Evolutionary conservation across 2,888 invertebrate genomes (phyloP).

Genomic region (Ophonus ardosiacus): DNA sequence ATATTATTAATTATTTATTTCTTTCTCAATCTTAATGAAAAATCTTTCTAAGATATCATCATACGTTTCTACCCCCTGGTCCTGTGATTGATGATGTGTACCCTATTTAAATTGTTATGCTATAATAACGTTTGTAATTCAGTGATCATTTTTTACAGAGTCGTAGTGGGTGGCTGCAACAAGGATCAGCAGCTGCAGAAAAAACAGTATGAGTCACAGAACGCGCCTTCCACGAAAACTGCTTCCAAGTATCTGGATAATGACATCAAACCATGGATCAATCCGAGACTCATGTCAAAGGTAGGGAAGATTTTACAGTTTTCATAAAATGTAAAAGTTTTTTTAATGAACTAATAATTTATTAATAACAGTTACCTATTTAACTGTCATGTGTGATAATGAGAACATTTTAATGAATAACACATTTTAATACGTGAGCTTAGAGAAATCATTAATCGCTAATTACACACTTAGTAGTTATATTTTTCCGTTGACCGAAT

Average conservation of each 20-base stretch:
- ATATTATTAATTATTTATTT: neutral
- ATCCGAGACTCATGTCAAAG: slow-evolving; percentile 79
- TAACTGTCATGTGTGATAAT: too few species aligned
- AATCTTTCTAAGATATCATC: neutral
- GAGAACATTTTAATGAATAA: too few species aligned
- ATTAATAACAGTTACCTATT: too few species aligned
- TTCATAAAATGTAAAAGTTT: too few species aligned
- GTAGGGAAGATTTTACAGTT: slow-evolving; percentile 71
- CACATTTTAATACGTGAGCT: too few species aligned
- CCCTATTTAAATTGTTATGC: slow-evolving; percentile 21
- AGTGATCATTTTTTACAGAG: slow-evolving; percentile 60
- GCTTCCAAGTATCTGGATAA: slow-evolving; percentile 77
- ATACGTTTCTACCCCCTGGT: neutral
- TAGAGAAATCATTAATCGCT: too few species aligned
- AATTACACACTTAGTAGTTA: too few species aligned
- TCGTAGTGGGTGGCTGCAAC: slow-evolving; percentile 66
- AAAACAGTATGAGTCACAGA: slow-evolving; percentile 69
- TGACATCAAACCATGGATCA: slow-evolving; percentile 80
- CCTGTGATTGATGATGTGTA: slow-evolving; percentile 22
- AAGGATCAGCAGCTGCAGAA: slow-evolving; percentile 68
- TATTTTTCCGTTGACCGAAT: too few species aligned
- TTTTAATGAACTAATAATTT: too few species aligned
- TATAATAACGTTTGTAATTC: slow-evolving; percentile 25
- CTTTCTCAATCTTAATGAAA: neutral
- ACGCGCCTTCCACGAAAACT: slow-evolving; percentile 69